Conservation (phyloP, 2,888 invertebrate genomes). For the Nudaria mundana region DNA sequence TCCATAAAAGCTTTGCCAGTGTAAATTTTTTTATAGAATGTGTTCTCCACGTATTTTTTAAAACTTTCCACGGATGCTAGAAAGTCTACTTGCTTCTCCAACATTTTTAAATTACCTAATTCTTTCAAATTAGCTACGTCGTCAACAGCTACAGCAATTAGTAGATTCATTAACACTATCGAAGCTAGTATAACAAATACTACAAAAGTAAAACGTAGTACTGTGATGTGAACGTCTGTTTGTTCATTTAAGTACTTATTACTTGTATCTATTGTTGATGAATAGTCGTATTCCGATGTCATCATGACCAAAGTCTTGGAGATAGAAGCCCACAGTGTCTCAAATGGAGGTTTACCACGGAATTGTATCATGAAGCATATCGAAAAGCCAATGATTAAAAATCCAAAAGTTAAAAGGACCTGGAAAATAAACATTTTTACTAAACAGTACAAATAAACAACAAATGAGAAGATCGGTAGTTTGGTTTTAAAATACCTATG, state of each 20-base stretch:
- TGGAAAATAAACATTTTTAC: constrained; percentile 42
- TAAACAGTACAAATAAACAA: not conserved
- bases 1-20: not conserved
- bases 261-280: constrained; percentile 63
- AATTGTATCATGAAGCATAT: constrained; percentile 80
- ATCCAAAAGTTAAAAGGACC: constrained; percentile 70
- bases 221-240: constrained; percentile 49
- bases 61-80: constrained; percentile 41
- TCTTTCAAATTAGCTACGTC: constrained; percentile 77
- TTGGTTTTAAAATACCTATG: too few relatives aligned
- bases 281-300: constrained; percentile 81
- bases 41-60: constrained; percentile 13
- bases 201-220: constrained; percentile 71
- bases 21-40: not conserved
- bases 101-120: constrained; percentile 70
- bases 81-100: constrained; percentile 78
- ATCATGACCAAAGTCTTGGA: constrained; percentile 81
- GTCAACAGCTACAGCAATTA: constrained; percentile 80
- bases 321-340: constrained; percentile 68
- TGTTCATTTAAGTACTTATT: constrained; percentile 41
- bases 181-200: constrained; percentile 75
- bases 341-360: constrained; percentile 64
- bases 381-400: constrained; percentile 78
- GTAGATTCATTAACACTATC: constrained; percentile 79
- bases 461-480: not conserved